Evolutionary conservation across 1,140 invertebrate genomes (phyloP), one percentile per base, ranked within the genome.

Genomic region (Dufourea novaeangliae): DNA sequence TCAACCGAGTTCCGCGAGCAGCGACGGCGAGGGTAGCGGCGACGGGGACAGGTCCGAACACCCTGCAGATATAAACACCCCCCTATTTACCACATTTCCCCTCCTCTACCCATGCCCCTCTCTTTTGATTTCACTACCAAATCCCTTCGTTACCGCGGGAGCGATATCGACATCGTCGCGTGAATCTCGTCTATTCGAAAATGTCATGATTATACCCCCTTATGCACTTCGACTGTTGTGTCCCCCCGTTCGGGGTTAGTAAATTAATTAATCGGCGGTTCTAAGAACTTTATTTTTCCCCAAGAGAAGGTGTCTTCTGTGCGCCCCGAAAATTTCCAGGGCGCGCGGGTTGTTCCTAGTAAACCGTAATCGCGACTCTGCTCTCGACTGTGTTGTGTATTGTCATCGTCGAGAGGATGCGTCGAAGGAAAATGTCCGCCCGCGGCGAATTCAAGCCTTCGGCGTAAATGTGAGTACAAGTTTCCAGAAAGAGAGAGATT

Each of bases 1-100:
- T 89, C 94, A 95, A 87, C 96, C 97, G 88, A 97, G 96, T 80
- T 97, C 97, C 87, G 96, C 97, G 82, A 98, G 97, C 91, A 98
- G 97, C 92, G 97, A 98, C 92, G 97, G 97, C 90, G 97, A 98
- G 89, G 95, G 95, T 82, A 96, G 96, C 88, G 94, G 95, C 88
- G 96, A 96, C 92, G 95, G 95, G 90, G 95, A 96, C 95, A 96
- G 95, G 95, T 96, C 94, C 93, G 94, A 91, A 76, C 81, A 69
- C 46, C 69, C 46, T 66, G 50, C 52, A 77, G 78, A 46, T 68
- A 78, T n/a, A n/a, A n/a, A 69, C 74, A 50, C 59, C 77, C 74
- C 52, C 39, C 27, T 27, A 80, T 74, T 78, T 17, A 52, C 63
- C 56, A 59, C 37, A 4, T 25, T 46, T 3, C 11, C 37, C 50